Evolutionary conservation across 2,797 vertebrate genomes (phyloP), one percentile per base, ranked within the genome.

Genomic region (Protosalanx chinensis): DNA sequence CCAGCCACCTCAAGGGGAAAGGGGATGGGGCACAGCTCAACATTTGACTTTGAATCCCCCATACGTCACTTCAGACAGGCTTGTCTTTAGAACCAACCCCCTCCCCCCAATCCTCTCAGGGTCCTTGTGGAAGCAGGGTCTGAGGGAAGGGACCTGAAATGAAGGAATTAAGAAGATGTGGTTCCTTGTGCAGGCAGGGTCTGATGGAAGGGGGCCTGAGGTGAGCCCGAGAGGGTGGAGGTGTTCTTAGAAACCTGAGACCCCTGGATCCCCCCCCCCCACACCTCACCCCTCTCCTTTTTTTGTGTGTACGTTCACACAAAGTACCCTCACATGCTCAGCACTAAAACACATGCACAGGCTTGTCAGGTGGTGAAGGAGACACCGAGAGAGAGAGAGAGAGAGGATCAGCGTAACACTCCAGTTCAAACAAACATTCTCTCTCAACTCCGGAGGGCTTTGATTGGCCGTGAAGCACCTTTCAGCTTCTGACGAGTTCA

Each of bases 161-260:
- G 3, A 2, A 23, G 56, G 56, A 15, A n/a, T n/a, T 58, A 27
- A 27, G 23, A 27, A 27, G n/a, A 15, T 20, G 16, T 58, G n/a
- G 18, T 46, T 46, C 41, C 41, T 13, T 1, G 12, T 13, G 2
- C 7, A 13, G 41, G 41, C 2, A 46, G 41, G 41, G 2, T 46
- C 8, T 2, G 10, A 46, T 3, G 2, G 7, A 46, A 46, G 41
- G 41, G 41, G 41, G 13, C 10, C 41, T 12, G 56, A 4, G 56
- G 3, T n/a, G 35, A 37, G 35, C 35, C 35, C 35, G 18, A 16
- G 53, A 20, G 53, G 53, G 53, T n/a, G 56, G 15, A 23, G 56
- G 18, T 0, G n/a, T 58, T n/a, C 56, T 58, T 58, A 58, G 56
- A 58, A 58, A 58, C 56, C 56, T 58, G 56, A 58, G 56, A 58